These are phyloP conservation scores for Amblyraja radiata DNA, from an alignment of 2,797 vertebrate genomes.

Conservation along the genomic window DNA sequence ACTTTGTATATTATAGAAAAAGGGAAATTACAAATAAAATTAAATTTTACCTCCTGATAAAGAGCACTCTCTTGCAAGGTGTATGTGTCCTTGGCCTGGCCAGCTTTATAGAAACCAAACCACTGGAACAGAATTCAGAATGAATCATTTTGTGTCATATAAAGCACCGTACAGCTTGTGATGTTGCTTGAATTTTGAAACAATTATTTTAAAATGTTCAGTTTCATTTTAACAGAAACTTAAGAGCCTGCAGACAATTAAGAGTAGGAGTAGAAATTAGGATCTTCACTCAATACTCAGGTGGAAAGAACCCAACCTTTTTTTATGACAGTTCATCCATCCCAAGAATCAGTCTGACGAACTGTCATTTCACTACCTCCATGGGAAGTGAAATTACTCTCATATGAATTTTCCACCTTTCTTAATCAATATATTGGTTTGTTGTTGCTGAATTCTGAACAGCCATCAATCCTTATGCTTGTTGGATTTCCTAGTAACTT, in stretches of 20 bases:
- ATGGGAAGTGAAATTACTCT: too few species aligned
- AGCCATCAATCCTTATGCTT: too few species aligned
- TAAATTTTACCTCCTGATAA: constrained; percentile 75
- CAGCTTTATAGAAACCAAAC: constrained; percentile 86
- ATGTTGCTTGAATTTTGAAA: background rate
- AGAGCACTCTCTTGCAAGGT: constrained; percentile 73
- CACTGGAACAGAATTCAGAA: constrained; percentile 59
- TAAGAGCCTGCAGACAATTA: background rate
- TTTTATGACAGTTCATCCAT: too few species aligned
- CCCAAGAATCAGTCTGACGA: too few species aligned
- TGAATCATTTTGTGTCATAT: rapidly evolving
- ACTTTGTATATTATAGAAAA: background rate
- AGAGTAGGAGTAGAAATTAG: background rate
- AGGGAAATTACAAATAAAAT: background rate
- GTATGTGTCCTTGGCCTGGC: constrained; percentile 78
- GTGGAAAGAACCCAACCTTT: too few species aligned
- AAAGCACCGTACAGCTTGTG: background rate
- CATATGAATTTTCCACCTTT: too few species aligned
- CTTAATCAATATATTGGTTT: too few species aligned
- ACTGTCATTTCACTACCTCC: too few species aligned
- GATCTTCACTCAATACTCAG: too few species aligned
- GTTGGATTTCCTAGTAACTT: too few species aligned
- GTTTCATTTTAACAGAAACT: background rate
- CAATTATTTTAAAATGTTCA: background rate
- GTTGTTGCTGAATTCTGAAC: too few species aligned